Percentiles rank a stretch among this genome's conserved stretches.
phyloP scores from a whole-genome alignment of 2,797 vertebrate species.

The Acipenser oxyrinchus region DNA sequence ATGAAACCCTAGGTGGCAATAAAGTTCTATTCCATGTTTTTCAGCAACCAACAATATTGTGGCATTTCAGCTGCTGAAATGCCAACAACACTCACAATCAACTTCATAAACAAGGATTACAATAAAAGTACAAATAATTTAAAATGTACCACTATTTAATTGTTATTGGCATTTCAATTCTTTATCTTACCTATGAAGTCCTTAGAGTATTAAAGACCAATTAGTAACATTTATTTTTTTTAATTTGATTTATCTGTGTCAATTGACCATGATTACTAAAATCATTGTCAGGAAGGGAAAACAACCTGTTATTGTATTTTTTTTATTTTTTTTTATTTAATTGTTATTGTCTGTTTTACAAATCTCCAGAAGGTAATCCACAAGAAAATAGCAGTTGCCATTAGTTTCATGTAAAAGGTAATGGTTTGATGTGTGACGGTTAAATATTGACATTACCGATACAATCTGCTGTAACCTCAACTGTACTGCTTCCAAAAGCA shows the following conservation, averaged over 20 bases:
- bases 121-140: constrained; percentile 34
- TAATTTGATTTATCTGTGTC: constrained; percentile 29
- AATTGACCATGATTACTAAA: constrained; percentile 7
- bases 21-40: constrained; percentile 32
- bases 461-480: neutral
- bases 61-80: too few relatives aligned
- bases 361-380: neutral
- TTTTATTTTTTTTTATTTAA: neutral
- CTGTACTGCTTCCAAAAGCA: too few relatives aligned
- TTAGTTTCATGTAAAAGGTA: too few relatives aligned
- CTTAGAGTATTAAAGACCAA: constrained; percentile 54
- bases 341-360: neutral
- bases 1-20: constrained; percentile 48
- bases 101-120: constrained; percentile 45
- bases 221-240: constrained; percentile 49
- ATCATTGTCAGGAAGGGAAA: neutral
- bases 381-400: neutral
- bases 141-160: constrained; percentile 34
- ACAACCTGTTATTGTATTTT: too few relatives aligned
- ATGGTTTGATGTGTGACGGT: too few relatives aligned
- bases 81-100: too few relatives aligned
- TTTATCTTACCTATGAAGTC: constrained; percentile 49
- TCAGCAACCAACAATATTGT: neutral
- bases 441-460: neutral
- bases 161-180: constrained; percentile 43